These are phyloP conservation scores for Willisornis vidua DNA, from an alignment of 2,113 vertebrate species.

Conservation along the genomic window DNA sequence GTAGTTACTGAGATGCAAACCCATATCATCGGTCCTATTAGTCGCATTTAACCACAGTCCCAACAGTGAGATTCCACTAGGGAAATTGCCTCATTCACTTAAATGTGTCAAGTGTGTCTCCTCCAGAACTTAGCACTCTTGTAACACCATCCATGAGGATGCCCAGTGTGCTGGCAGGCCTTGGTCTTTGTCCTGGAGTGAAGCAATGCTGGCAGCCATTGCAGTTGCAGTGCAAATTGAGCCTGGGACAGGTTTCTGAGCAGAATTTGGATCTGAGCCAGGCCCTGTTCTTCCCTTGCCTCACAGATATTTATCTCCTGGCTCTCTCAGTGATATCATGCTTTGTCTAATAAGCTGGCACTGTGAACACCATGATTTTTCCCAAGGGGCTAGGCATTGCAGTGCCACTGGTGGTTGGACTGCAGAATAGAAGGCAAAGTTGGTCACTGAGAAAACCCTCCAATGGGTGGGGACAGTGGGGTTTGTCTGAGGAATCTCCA, in stretches of 20 bases:
- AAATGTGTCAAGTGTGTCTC: neutral
- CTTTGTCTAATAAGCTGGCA: neutral
- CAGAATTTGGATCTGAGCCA: neutral
- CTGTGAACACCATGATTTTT: neutral
- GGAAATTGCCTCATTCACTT: neutral
- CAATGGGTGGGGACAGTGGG: neutral
- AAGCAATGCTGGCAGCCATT: neutral
- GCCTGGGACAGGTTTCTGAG: neutral
- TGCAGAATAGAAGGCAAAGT: neutral
- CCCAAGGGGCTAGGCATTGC: neutral
- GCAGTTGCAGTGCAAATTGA: neutral
- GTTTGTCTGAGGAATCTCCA: neutral
- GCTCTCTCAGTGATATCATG: neutral
- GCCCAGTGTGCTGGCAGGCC: neutral
- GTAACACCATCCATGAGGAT: neutral
- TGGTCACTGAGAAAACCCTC: neutral
- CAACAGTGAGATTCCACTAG: neutral
- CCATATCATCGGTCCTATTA: neutral
- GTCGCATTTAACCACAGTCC: neutral
- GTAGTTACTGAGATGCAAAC: neutral
- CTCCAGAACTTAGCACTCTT: neutral
- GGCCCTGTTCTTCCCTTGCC: neutral
- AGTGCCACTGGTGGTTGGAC: neutral
- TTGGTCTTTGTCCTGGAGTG: neutral
- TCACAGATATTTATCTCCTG: neutral